Percentiles rank a stretch among this genome's conserved stretches.
phyloP scores from a whole-genome alignment of 2,888 invertebrate genomes.

The Nysson spinosus region DNA sequence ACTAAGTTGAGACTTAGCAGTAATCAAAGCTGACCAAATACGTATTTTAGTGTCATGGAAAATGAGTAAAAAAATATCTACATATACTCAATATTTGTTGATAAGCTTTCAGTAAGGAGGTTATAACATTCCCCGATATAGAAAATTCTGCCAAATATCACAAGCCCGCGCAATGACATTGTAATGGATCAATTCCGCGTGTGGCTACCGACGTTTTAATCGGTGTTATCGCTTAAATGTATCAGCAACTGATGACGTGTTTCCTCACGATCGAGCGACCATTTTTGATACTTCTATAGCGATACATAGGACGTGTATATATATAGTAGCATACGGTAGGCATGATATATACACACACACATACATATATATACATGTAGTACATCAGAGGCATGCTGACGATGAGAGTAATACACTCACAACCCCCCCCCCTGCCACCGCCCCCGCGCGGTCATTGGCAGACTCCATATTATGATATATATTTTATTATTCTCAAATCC shows the following conservation, averaged over 20 bases:
- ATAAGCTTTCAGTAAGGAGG: slow-evolving; percentile 29
- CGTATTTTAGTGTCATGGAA: slow-evolving; percentile 5
- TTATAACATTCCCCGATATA: slow-evolving; percentile 33
- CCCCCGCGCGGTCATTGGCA: no score
- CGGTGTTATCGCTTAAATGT: slow-evolving; percentile 26
- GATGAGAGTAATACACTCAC: no score
- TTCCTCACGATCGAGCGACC: slow-evolving; percentile 22
- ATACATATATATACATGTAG: background rate
- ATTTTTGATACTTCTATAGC: slow-evolving; percentile 36
- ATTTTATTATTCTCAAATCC: no score
- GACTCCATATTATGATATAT: no score
- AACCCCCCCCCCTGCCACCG: no score
- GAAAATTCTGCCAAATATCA: slow-evolving; percentile 2
- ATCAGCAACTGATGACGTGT: slow-evolving; percentile 51
- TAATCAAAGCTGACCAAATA: no score
- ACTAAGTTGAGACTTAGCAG: no score
- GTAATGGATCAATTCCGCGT: slow-evolving; percentile 5
- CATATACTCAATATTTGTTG: slow-evolving; percentile 13
- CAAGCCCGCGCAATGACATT: slow-evolving; percentile 2
- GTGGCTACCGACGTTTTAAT: slow-evolving; percentile 23
- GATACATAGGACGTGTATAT: background rate
- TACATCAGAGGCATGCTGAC: no score
- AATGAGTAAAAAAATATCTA: background rate
- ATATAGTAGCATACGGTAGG: background rate
- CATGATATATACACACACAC: no score